Evolutionary conservation across 2,113 vertebrate genomes (phyloP), one percentile per base, ranked within the genome.

Genomic region (Illadopsis cleaveri): DNA sequence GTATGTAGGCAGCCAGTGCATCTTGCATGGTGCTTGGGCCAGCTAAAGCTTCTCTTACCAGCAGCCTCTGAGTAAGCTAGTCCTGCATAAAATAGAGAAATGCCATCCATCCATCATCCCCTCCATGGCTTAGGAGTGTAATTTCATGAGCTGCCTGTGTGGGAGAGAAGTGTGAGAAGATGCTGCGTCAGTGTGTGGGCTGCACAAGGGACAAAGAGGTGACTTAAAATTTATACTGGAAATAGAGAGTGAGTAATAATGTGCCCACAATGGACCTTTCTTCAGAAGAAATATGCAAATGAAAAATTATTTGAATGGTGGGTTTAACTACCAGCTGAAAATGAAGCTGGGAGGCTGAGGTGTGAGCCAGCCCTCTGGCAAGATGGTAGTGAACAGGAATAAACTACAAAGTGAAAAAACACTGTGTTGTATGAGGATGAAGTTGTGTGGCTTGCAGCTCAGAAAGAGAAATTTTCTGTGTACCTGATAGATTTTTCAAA

Each of bases 141-240:
- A 94, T 95, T 96, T 90, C 85, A 54, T 88, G 93, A 96, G 60
- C 90, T 94, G 92, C 92, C 68, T 96, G 96, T 71, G 94, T 96
- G 96, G 94, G 96, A 94, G 96, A 84, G 88, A 92, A 90, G 85
- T 89, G 94, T 82, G 94, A 94, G 94, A 93, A 95, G 94, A 93
- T 93, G 94, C 92, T 94, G 94, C 93, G 86, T 96, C 96, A 97
- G 85, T 95, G 93, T 65, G 96, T 96, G 92, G 96, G 96, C 72
- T 93, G 92, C 88, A 47, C 31, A 45, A 78, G 88, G 93, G 93
- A 95, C 88, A 92, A 94, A 95, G 86, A 84, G 94, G 92, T 89
- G 92, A 96, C 82, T 95, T 93, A 47, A 75, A 93, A 93, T 94
- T 93, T 90, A 48, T 83, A 78, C 90, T 94, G 96, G 92, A 90